phyloP scores from a whole-genome alignment of 2,888 invertebrate genomes.

The Ctena decussata region DNA sequence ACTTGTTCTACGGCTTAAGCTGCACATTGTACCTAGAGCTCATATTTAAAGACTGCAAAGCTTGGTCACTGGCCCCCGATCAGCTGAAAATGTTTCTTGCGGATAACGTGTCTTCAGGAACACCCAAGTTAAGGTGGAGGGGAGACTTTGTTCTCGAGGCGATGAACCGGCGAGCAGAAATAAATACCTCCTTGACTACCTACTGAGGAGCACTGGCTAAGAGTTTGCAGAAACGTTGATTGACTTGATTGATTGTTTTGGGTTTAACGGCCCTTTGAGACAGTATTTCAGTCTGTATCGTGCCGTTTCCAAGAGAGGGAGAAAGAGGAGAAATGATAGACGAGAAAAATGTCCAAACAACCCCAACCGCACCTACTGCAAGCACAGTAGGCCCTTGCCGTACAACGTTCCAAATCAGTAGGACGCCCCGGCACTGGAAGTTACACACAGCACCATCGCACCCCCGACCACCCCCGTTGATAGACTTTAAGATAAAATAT shows the following conservation, averaged over 20 bases:
- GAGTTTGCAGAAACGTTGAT: background rate
- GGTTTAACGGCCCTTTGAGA: background rate
- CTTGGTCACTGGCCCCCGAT: background rate
- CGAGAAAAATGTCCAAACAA: too few species aligned
- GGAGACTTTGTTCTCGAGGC: slow-evolving; percentile 11
- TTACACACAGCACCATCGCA: too few species aligned
- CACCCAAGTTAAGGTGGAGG: background rate
- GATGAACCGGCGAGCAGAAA: background rate
- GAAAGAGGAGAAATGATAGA: too few species aligned
- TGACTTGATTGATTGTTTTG: slow-evolving; percentile 5
- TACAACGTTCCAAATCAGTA: too few species aligned
- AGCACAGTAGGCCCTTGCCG: too few species aligned
- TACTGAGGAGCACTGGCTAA: slow-evolving; percentile 6
- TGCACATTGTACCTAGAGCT: background rate
- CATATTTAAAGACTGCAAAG: background rate
- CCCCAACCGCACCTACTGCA: too few species aligned
- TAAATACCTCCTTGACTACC: slow-evolving; percentile 4
- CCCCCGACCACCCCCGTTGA: too few species aligned
- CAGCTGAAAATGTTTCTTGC: background rate
- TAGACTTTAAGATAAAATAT: too few species aligned
- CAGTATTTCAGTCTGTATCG: background rate
- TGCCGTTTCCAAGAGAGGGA: background rate
- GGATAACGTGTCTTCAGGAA: background rate
- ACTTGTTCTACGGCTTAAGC: background rate
- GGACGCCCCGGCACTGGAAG: too few species aligned